Evolutionary conservation across 2,888 invertebrate genomes (phyloP).

Genomic region (Iphiclides podalirius): DNA sequence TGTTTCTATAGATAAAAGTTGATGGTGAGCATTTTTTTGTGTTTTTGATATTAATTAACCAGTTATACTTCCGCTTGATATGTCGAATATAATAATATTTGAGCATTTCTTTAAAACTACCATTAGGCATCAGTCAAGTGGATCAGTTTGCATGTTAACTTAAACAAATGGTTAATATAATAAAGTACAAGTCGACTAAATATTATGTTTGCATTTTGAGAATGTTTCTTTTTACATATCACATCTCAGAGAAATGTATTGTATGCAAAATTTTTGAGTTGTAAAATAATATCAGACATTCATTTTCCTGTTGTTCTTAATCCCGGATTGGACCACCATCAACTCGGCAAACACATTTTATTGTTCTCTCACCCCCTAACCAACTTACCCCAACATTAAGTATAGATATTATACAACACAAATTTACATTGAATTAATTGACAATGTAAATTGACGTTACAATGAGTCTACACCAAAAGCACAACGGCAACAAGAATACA

Average conservation of each 20-base stretch:
- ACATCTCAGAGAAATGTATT: no score
- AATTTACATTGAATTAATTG: constrained; percentile 2
- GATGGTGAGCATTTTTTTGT: background rate
- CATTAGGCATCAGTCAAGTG: constrained; percentile 1
- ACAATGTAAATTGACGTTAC: no score
- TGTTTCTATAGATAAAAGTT: background rate
- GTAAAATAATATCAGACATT: background rate
- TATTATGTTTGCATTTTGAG: no score
- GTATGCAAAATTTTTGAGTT: no score
- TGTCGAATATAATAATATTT: constrained; percentile 8
- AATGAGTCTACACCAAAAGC: background rate
- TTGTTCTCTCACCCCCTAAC: background rate
- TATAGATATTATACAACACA: constrained; percentile 6
- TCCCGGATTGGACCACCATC: constrained; percentile 12
- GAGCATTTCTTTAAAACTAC: constrained; percentile 7
- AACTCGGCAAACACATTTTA: background rate
- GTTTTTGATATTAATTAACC: background rate
- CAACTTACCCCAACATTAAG: constrained; percentile 1
- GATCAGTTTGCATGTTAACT: background rate
- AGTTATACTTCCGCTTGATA: constrained; percentile 9
- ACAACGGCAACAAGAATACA: background rate
- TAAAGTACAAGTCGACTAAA: no score
- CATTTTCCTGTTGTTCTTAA: constrained; percentile 8
- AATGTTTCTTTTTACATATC: no score
- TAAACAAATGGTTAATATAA: no score